Base-by-base conservation (phyloP, 2,797 vertebrate species). In the Thaleichthys pacificus region DNA sequence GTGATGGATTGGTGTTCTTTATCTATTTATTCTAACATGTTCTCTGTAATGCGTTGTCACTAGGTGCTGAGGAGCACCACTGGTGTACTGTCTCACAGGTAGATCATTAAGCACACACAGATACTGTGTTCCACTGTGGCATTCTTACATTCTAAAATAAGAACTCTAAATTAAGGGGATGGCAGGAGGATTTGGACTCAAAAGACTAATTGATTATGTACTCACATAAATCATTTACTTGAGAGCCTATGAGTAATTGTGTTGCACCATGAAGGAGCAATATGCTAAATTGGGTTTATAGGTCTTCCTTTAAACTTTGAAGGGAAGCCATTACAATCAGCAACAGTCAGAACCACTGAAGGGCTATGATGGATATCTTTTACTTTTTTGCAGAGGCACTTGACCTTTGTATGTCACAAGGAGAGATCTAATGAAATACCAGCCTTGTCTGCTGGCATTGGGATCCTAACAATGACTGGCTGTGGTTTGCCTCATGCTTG, bases 1-100 rank as follows among this genome's bases (percentile, higher is more conserved):
- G 76, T 88, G 88, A 92, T 85, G 90, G 87, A 92, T 90, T 80
- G 80, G 83, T 84, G 81, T 87, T 89, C 89, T 86, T 91, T 90
- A 89, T 73, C 75, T 79, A 86, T 89, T 71, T 83, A 89, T 90
- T 89, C 79, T 71, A 77, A 83, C 78, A 83, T 82, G 89, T 85
- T 85, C 77, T 80, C 75, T 6, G 32, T 79, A 83, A 84, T 84
- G 79, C 82, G 74, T 86, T 68, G 71, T 89, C 81, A 86, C 28
- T 21, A 22, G 51, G 30, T 21, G 28, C 17, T 32, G 51, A 57
- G 51, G 49, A n/a, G 17, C 49, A 78, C 68, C 72, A 84, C 3
- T 3, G 24, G 79, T 64, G 63, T 22, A 74, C 76, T 77, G 81
- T 85, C 82, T 67, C 9, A 84, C 42, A 47, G 42, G 85, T 84